Conservation (phyloP, 1,140 invertebrate genomes). For the Linepithema humile region DNA sequence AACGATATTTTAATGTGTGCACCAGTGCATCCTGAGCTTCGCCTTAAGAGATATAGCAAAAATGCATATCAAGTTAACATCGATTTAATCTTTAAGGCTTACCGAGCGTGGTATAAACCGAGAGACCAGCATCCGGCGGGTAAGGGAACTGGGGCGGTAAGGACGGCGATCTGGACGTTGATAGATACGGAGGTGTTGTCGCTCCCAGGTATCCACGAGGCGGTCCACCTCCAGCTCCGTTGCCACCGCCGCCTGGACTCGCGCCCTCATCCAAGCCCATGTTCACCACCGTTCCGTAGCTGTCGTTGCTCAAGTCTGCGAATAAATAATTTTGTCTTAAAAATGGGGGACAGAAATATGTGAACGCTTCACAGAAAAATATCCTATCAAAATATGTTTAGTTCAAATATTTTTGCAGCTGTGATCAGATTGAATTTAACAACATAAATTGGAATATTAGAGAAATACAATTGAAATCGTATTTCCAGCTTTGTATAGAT, state of each 20-base stretch:
- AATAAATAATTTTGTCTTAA: background rate
- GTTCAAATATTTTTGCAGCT: background rate
- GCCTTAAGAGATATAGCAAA: too few relatives aligned
- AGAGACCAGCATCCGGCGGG: constrained; percentile 88
- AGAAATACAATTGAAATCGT: background rate
- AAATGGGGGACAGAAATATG: background rate
- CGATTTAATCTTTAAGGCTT: constrained; percentile 66
- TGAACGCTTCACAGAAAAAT: background rate
- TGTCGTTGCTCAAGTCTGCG: constrained; percentile 93
- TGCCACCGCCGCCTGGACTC: constrained; percentile 89
- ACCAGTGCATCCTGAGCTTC: too few relatives aligned
- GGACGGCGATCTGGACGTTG: constrained; percentile 90
- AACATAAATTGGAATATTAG: background rate
- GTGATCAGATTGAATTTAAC: background rate
- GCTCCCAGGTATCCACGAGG: constrained; percentile 86
- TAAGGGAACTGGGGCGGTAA: constrained; percentile 88
- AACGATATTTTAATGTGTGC: too few relatives aligned
- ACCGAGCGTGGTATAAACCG: constrained; percentile 92
- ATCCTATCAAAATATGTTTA: background rate
- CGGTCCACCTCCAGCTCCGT: constrained; percentile 85
- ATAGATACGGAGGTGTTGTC: constrained; percentile 91
- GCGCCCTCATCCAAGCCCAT: constrained; percentile 91
- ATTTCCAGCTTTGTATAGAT: background rate
- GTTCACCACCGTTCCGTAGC: constrained; percentile 92
- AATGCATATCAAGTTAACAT: too few relatives aligned